These are phyloP conservation scores for Lepidostoma basale DNA, from an alignment of 1,140 invertebrate genomes.

Conservation along the genomic window DNA sequence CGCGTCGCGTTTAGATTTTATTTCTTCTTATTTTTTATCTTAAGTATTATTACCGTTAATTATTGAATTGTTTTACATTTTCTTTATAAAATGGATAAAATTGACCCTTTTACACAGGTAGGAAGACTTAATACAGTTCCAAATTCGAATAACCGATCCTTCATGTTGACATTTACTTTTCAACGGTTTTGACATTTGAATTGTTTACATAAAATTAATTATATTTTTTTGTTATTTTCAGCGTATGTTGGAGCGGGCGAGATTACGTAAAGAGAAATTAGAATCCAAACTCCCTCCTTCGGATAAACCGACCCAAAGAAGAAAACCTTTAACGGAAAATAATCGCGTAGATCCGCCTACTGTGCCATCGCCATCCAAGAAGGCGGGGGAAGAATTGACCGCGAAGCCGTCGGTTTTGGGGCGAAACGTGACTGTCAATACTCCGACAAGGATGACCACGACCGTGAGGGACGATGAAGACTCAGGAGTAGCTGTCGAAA, in stretches of 20 bases:
- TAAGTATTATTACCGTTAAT: not conserved
- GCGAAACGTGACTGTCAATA: conserved; percentile 52
- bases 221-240: conserved; percentile 47
- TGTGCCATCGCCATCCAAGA: conserved; percentile 39
- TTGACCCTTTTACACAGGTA: conserved; percentile 62
- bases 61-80: not conserved
- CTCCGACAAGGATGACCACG: conserved; percentile 48
- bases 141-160: conserved; percentile 8
- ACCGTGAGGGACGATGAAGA: conserved; percentile 28
- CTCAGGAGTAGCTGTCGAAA: conserved; percentile 58
- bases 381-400: conserved; percentile 8
- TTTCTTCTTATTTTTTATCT: not conserved
- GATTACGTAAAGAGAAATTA: conserved; percentile 59
- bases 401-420: conserved; percentile 50
- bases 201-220: conserved; percentile 8
- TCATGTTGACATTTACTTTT: conserved; percentile 24
- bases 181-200: conserved; percentile 27
- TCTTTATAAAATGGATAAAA: conserved; percentile 48
- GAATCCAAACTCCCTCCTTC: conserved; percentile 57
- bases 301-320: conserved; percentile 39
- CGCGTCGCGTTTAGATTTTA: conserved; percentile 10
- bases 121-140: not conserved
- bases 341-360: conserved; percentile 26
- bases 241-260: conserved; percentile 59
- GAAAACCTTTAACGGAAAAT: conserved; percentile 49